Evolutionary conservation across 2,888 invertebrate genomes (phyloP), one percentile per base, ranked within the genome.

Genomic region (Pharmacophagus antenor): DNA sequence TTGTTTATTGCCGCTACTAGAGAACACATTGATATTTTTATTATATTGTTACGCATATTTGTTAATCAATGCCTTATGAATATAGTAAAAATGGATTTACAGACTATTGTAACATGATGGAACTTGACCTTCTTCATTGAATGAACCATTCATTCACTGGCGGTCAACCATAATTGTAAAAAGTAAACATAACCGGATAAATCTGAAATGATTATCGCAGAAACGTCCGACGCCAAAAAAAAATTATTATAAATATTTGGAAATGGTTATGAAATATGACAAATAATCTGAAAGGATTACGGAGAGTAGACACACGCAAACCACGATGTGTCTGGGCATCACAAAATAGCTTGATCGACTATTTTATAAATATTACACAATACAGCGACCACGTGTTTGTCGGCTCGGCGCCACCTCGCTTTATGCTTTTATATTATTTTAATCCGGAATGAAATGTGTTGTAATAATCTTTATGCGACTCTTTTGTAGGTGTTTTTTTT

Each of bases 371-470:
- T 55, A 48, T 60, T 49, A 61, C 60, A 63, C 42, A 65, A 61
- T 61, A 27, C 15, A 57, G 27, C 21, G 15, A 37, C 31, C 44
- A 18, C 27, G 21, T 44, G 61, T 54, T 47, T 18, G 51, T 27
- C 52, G 53, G 54, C 63, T 59, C 65, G 65, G 63, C 63, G 64
- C 59, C 57, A 53, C 49, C 42, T 44, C 3, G n/a, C 64, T 61
- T 63, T 64, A 64, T 66, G 78, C 65, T 76, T 80, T 80, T 74
- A 82, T 82, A 81, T 82, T 85, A 84, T 84, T 84, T 84, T 81
- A 80, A 84, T 84, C 80, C 76, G 71, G 77, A 64, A 71, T 71
- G 68, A 79, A 76, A 71, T 80, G 80, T 85, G 83, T 82, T 81
- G 81, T 81, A 79, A 81, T 77, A 77, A n/a, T 76, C 75, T 70